Base-by-base conservation (phyloP, 2,113 vertebrate species). In the Origma solitaria region DNA sequence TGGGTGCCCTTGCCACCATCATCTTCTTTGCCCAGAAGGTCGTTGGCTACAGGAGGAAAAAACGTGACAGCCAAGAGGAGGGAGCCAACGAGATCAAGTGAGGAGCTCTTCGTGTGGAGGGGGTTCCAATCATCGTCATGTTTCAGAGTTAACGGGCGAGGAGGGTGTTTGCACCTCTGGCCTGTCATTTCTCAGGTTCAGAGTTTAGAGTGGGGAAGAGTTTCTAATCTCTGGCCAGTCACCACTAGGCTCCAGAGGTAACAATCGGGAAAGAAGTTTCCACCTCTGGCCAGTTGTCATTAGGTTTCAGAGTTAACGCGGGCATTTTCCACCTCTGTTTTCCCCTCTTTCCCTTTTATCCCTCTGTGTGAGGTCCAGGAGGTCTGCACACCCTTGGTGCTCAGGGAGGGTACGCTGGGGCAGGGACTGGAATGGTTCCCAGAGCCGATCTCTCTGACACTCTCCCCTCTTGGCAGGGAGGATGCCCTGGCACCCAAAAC, bases 21-120 rank as follows among this genome's bases (percentile, higher is more conserved):
- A 5, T 94, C 86, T 86, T 96, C 95, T 92, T 96, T 31, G 27
- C 95, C 33, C 83, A 14, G 37, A 64, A 54, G 3, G 16, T 96
- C 2, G 5, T 94, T 0, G 21, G 85, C 77, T 95, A 94, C 91
- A 76, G 86, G 80, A 77, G 93, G 83, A 94, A 86, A 64, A 94
- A 96, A 54, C 96, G 83, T 12, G 91, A 96, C 2, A 22, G 80
- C 44, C 96, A 95, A 62, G 96, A 96, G 64, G 96, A 96, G 16
- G 91, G 45, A 31, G 72, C 96, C 93, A 96, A 96, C 0, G 96
- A 96, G 89, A 96, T 96, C 93, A 96, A 96, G 96, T 96, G 69
- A 96, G 96, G 14, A 1, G 0, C 17, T 45, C 42, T 14, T 60
- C 68, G 24, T 1, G 1, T 2, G 21, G 9, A 40, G 42, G 51